Evolutionary conservation across 2,888 invertebrate genomes (phyloP), one percentile per base, ranked within the genome.

Genomic region (Odontomyia ornata): DNA sequence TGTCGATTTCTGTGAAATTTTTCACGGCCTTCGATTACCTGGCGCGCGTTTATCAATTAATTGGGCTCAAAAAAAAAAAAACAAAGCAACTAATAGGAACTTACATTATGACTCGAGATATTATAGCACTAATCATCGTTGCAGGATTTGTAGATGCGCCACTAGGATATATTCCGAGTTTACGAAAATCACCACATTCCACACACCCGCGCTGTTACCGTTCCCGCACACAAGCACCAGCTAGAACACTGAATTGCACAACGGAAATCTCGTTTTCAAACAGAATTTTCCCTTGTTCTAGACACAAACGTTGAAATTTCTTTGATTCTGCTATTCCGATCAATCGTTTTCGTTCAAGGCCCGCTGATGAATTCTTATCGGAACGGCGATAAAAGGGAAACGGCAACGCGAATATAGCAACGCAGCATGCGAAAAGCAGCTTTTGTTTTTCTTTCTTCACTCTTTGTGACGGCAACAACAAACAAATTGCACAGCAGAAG

Each of bases 91-190:
- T n/a, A 21, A 57, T 57, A 18, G 30, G 23, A 21, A 86, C 86
- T 86, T 82, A 86, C 86, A 86, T 86, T 80, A 85, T 83, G 73
- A 85, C 81, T 46, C 86, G 84, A 60, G 86, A 86, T 79, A 86
- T 82, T 77, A 86, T 81, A 77, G 84, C 84, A 81, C 85, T 86
- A 80, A 86, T 86, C 86, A 86, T 86, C 78, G 79, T 83, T 43
- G 69, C 60, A 60, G 67, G 71, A 9, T 47, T 75, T 69, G 69
- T 25, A 21, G 25, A 46, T 25, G 69, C 69, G 15, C 46, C 69
- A 9, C 15, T 47, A 52, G 52, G 52, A 52, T 52, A 9, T 18
- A 52, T 4, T 9, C 52, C 52, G 18, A 18, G 52, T 9, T 52
- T 15, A 52, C 7, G 30, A 23, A 11, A 36, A 47, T 69, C 69